These are phyloP conservation scores for Peromyscus maniculatus DNA, from an alignment of 2,113 vertebrate species.

Conservation along the genomic window DNA sequence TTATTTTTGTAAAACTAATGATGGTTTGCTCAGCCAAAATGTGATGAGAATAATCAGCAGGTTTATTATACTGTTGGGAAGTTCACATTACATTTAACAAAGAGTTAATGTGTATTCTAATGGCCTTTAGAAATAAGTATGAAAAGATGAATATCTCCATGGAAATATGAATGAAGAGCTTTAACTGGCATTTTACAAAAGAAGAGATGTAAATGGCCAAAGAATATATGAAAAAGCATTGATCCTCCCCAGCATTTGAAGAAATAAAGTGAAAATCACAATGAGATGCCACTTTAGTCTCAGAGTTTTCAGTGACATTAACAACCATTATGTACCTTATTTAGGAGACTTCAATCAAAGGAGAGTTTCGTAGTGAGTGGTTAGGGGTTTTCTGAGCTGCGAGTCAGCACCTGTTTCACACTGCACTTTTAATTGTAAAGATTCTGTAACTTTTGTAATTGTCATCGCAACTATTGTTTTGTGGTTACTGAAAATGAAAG, in stretches of 20 bases:
- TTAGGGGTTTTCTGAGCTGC: background rate
- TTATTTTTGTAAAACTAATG: slow-evolving; percentile 22
- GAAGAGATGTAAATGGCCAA: slow-evolving; percentile 67
- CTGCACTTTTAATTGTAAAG: slow-evolving; percentile 24
- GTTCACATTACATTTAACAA: slow-evolving; percentile 17
- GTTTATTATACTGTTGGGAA: background rate
- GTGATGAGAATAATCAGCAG: background rate
- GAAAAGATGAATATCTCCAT: slow-evolving; percentile 16
- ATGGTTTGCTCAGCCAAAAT: background rate
- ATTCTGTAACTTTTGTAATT: background rate
- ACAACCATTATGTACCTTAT: slow-evolving; percentile 35
- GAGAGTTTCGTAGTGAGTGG: background rate
- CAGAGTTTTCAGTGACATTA: slow-evolving; percentile 40
- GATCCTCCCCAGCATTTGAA: slow-evolving; percentile 46
- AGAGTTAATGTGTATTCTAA: slow-evolving; percentile 56
- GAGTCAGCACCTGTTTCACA: background rate
- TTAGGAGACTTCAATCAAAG: background rate
- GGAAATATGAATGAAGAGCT: slow-evolving; percentile 60
- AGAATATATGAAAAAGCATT: slow-evolving; percentile 45
- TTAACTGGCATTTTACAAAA: slow-evolving; percentile 72
- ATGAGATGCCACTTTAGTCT: slow-evolving; percentile 57
- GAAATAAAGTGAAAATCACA: slow-evolving; percentile 62
- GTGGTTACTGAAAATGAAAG: slow-evolving; percentile 21
- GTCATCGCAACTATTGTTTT: background rate
- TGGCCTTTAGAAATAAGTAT: slow-evolving; percentile 34